Evolutionary conservation across 2,113 vertebrate genomes (phyloP).

Genomic region (Sturnira hondurensis): DNA sequence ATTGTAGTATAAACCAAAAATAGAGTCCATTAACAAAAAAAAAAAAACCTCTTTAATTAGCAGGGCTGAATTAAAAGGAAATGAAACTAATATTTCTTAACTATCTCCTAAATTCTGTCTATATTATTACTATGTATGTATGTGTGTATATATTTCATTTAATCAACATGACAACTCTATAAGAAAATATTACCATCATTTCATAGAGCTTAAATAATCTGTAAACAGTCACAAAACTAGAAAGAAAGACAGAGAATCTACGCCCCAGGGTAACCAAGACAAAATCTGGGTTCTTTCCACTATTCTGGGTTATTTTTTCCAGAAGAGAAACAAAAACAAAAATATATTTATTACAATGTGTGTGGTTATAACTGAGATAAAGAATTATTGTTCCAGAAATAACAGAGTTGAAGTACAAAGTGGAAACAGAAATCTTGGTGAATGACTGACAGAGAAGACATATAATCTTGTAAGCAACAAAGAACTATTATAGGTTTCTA

Average conservation of each 20-base stretch:
- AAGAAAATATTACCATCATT: constrained; percentile 9
- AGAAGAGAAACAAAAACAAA: constrained; percentile 42
- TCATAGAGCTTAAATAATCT: not conserved
- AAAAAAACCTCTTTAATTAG: not conserved
- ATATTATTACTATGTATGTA: not conserved
- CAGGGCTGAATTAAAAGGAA: not conserved
- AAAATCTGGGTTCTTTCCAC: not conserved
- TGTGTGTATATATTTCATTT: not conserved
- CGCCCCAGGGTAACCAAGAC: not conserved
- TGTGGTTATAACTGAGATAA: not conserved
- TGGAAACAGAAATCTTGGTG: not conserved
- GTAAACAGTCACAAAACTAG: not conserved
- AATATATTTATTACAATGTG: not conserved
- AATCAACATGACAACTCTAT: not conserved
- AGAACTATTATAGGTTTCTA: not conserved
- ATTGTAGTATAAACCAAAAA: not conserved
- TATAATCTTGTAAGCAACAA: not conserved
- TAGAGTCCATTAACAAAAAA: not conserved
- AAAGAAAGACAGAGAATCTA: not conserved
- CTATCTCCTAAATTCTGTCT: not conserved
- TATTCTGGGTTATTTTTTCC: not conserved
- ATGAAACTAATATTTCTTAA: not conserved
- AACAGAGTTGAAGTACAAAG: not conserved
- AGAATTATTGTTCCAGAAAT: not conserved
- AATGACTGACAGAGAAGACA: not conserved